Conservation (phyloP, 1,140 invertebrate species). For the Pemphigus obesinymphae region DNA sequence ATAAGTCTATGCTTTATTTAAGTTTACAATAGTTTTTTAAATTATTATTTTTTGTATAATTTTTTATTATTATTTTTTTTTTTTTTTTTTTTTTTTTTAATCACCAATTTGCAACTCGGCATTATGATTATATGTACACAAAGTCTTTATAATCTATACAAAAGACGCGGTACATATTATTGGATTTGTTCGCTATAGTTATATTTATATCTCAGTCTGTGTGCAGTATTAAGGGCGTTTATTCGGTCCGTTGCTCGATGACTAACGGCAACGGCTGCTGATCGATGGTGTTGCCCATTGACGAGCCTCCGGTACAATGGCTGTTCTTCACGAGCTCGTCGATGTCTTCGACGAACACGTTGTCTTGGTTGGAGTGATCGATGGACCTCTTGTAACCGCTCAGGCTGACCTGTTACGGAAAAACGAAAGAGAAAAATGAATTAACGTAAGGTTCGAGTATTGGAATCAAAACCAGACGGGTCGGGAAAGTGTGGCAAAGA, state of each 20-base stretch:
- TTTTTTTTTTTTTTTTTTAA: neutral
- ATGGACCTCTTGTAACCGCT: slow-evolving; percentile 64
- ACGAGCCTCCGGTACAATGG: slow-evolving; percentile 28
- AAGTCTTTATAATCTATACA: slow-evolving; percentile 9
- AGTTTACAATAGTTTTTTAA: slow-evolving; percentile 1
- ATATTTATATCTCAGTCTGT: slow-evolving; percentile 29
- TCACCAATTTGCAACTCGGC: neutral
- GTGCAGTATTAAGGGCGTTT: neutral
- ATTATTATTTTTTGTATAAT: neutral
- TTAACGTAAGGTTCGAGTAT: neutral
- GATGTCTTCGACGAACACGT: slow-evolving; percentile 49
- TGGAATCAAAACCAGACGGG: neutral
- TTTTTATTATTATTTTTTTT: neutral
- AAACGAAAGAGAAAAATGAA: neutral
- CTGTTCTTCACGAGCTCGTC: slow-evolving; percentile 48
- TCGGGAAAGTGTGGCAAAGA: neutral
- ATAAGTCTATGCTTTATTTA: slow-evolving; percentile 23
- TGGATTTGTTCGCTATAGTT: slow-evolving; percentile 25
- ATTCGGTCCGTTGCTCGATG: slow-evolving; percentile 44
- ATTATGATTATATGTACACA: neutral
- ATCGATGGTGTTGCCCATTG: slow-evolving; percentile 26
- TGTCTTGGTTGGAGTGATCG: slow-evolving; percentile 47
- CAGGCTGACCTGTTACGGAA: slow-evolving; percentile 55
- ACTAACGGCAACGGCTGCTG: slow-evolving; percentile 44
- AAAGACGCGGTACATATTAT: too few species aligned